These are phyloP conservation scores for Coreius guichenoti DNA, from an alignment of 2,797 vertebrate genomes.

Conservation along the genomic window DNA sequence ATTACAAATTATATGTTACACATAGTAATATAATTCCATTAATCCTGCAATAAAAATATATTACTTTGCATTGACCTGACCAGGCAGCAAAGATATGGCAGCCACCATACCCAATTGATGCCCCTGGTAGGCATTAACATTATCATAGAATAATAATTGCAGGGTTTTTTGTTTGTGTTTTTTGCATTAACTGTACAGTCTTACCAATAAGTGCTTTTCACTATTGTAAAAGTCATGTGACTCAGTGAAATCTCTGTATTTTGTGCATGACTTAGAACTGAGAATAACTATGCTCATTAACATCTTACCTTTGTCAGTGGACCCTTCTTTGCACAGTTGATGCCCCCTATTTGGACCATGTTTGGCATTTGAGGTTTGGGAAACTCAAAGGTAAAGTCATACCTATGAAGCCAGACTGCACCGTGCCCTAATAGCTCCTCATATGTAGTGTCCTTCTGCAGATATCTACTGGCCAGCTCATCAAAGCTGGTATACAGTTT, in stretches of 20 bases:
- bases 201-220: neutral
- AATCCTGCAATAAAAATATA: no score
- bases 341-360: slow-evolving; percentile 82
- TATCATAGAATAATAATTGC: neutral
- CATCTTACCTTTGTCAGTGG: slow-evolving; percentile 79
- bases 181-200: neutral
- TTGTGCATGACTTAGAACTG: neutral
- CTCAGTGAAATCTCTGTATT: neutral
- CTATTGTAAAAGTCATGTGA: neutral
- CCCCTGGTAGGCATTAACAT: no score
- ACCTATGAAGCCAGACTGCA: slow-evolving; percentile 79
- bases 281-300: neutral
- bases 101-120: neutral
- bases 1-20: neutral
- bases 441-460: slow-evolving; percentile 67
- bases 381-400: slow-evolving; percentile 82
- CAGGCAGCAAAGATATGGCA: neutral
- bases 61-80: no score
- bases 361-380: slow-evolving; percentile 85
- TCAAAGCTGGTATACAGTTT: slow-evolving; percentile 68
- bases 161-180: neutral
- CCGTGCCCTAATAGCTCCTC: slow-evolving; percentile 66
- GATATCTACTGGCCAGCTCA: slow-evolving; percentile 66
- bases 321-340: slow-evolving; percentile 80
- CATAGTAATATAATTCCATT: no score